A percentile compares a stretch with the other conserved stretches of the same genome.
phyloP scores from a whole-genome alignment of 2,113 vertebrate species.

The Mugil cephalus region DNA sequence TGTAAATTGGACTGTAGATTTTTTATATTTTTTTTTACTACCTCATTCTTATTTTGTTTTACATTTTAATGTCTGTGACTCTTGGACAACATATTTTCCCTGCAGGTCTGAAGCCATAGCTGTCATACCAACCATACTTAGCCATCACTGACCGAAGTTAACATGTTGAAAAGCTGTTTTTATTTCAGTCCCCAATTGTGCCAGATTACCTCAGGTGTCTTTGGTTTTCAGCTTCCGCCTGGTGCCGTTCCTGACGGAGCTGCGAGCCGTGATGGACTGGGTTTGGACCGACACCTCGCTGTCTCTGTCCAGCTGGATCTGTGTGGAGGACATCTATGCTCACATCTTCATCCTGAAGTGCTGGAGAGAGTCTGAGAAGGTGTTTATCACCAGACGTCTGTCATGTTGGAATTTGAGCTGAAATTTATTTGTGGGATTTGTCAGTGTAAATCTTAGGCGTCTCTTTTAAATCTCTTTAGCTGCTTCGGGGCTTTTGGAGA shows the following conservation, averaged over 20 bases:
- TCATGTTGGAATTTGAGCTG: constrained; percentile 21
- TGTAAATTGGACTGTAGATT: too few species aligned
- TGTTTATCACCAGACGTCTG: constrained; percentile 59
- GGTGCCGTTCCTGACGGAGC: constrained; percentile 96
- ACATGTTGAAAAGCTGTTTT: too few species aligned
- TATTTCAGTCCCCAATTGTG: background rate
- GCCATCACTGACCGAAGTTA: too few species aligned
- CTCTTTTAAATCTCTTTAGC: background rate
- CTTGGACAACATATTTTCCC: too few species aligned
- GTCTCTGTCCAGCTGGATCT: constrained; percentile 99
- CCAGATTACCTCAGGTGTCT: constrained; percentile 1
- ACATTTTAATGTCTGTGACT: too few species aligned
- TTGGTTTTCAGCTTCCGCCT: constrained; percentile 90
- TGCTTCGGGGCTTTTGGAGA: too few species aligned
- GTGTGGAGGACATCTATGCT: constrained; percentile 98
- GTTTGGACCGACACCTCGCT: constrained; percentile 99
- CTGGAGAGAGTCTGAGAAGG: constrained; percentile 98
- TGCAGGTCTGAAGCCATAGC: too few species aligned
- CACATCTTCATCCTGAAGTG: constrained; percentile 99
- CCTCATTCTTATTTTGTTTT: too few species aligned
- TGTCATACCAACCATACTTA: too few species aligned
- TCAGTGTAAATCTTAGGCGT: background rate
- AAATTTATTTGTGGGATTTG: constrained; percentile 17
- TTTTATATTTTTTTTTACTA: too few species aligned
- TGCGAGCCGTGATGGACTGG: constrained; percentile 99